These are phyloP conservation scores for Rhaphigaster nebulosa DNA, from an alignment of 2,888 invertebrate genomes.

Conservation along the genomic window DNA sequence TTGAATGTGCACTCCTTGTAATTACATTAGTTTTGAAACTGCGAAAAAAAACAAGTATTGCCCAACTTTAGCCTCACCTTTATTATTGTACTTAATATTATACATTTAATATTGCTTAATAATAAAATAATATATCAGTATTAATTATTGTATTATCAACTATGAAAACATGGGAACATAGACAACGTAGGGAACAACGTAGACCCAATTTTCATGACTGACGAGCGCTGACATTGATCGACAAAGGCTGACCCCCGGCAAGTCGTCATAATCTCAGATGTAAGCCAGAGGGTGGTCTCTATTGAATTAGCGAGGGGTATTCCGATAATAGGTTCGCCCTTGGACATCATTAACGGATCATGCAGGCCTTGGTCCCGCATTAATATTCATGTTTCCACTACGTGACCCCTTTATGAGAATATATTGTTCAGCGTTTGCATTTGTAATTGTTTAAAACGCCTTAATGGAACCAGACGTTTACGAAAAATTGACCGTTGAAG, in stretches of 20 bases:
- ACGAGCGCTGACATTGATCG: background rate
- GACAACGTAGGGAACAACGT: too few species aligned
- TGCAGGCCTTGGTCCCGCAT: background rate
- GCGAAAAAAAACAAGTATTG: too few species aligned
- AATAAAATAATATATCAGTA: background rate
- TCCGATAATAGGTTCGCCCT: constrained; percentile 10
- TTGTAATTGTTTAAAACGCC: background rate
- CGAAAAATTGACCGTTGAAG: background rate
- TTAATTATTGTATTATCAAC: background rate
- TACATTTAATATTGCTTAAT: too few species aligned
- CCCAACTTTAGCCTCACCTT: too few species aligned
- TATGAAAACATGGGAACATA: background rate
- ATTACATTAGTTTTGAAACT: too few species aligned
- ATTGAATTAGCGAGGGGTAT: constrained; percentile 2
- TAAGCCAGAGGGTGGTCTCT: background rate
- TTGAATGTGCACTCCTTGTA: too few species aligned
- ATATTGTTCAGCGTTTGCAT: background rate
- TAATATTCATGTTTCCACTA: constrained; percentile 22
- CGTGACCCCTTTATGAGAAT: constrained; percentile 26
- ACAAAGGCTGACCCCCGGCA: background rate
- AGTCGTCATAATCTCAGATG: constrained; percentile 12
- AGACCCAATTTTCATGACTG: background rate
- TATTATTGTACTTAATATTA: too few species aligned
- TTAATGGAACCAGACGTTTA: background rate
- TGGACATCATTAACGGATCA: constrained; percentile 30